Evolutionary conservation across 2,113 vertebrate species (phyloP).

Genomic region (Pongo abelii): DNA sequence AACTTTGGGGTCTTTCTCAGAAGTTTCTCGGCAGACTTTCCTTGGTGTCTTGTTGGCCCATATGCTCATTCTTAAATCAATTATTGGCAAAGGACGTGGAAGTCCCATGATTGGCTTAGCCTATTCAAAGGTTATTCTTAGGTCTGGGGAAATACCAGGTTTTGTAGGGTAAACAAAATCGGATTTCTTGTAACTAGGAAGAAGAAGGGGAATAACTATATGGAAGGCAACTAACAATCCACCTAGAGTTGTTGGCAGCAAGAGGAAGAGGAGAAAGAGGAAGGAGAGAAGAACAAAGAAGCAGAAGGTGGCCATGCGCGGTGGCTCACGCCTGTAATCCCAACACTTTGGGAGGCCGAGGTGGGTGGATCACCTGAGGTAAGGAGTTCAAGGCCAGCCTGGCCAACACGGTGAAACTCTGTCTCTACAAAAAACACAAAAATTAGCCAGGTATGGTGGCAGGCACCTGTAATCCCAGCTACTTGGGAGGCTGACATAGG

Average conservation of each 20-base stretch:
- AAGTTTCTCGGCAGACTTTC: neutral
- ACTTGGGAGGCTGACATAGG: no score
- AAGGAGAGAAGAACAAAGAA: neutral
- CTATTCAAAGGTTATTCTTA: neutral
- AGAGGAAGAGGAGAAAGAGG: no score
- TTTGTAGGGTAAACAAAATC: neutral
- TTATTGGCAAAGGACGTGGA: neutral
- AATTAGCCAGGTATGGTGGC: no score
- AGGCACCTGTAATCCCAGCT: no score
- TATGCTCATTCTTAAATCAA: conserved; percentile 4
- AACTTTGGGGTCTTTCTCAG: neutral
- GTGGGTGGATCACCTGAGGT: no score
- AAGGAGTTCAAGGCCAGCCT: no score
- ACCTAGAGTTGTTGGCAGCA: neutral
- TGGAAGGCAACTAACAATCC: neutral
- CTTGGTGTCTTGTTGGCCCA: neutral
- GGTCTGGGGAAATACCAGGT: neutral
- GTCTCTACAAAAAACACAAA: no score
- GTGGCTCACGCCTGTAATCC: no score
- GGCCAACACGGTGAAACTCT: no score
- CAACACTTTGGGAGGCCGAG: no score
- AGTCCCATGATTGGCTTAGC: neutral
- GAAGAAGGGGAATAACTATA: neutral
- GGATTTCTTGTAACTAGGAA: neutral
- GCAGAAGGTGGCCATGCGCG: no score